phyloP scores from a whole-genome alignment of 2,797 vertebrate species.

The Sebastes taczanowskii region DNA sequence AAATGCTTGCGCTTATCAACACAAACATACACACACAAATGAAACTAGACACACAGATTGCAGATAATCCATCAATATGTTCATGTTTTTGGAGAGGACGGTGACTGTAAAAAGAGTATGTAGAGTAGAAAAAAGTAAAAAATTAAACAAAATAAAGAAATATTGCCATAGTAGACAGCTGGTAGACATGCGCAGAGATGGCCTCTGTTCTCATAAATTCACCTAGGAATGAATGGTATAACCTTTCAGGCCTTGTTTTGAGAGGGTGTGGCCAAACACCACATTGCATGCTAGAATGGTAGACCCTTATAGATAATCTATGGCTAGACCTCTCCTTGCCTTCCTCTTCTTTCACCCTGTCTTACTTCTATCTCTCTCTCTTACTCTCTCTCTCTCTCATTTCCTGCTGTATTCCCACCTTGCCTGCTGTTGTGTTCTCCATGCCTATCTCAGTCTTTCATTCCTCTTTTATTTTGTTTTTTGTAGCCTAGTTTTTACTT shows the following conservation, averaged over 20 bases:
- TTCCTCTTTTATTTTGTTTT: conserved; percentile 64
- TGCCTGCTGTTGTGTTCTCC: conserved; percentile 82
- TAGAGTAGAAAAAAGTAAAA: conserved; percentile 73
- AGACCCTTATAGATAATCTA: conserved; percentile 85
- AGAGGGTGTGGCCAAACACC: conserved; percentile 91
- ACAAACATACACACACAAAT: conserved; percentile 36
- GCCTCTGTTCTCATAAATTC: conserved; percentile 91
- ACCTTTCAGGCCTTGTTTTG: conserved; percentile 88
- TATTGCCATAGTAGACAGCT: conserved; percentile 84
- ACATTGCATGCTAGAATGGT: conserved; percentile 99
- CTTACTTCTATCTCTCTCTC: conserved; percentile 34
- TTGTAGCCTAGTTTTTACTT: conserved; percentile 81
- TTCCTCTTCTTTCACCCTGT: conserved; percentile 71
- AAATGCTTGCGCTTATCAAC: conserved; percentile 47
- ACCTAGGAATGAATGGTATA: conserved; percentile 75
- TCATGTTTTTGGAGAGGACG: conserved; percentile 75
- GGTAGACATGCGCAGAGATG: conserved; percentile 90
- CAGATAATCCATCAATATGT: conserved; percentile 76
- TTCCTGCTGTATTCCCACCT: conserved; percentile 71
- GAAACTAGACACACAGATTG: conserved; percentile 56
- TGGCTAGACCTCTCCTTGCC: conserved; percentile 85
- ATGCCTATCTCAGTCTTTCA: conserved; percentile 79
- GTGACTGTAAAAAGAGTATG: conserved; percentile 73
- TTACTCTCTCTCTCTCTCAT: conserved; percentile 66
- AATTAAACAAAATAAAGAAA: conserved; percentile 57